Conservation (phyloP, 1,140 invertebrate genomes). For the Plodia interpunctella region DNA sequence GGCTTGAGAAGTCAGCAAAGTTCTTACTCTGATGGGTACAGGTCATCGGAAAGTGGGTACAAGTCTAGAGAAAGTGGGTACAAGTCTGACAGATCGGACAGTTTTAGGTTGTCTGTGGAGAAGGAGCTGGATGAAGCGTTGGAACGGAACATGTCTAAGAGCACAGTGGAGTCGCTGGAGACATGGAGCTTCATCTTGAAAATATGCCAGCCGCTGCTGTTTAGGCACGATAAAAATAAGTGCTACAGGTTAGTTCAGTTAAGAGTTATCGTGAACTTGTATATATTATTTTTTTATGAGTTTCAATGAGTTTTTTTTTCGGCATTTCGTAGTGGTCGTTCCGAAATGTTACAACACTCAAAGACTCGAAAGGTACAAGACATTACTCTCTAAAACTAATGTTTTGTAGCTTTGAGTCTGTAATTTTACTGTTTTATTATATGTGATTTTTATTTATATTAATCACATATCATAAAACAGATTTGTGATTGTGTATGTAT, state of each 20-base stretch:
- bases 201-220: slow-evolving; percentile 65
- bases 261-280: neutral
- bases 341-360: no score
- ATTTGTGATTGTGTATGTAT: no score
- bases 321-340: no score
- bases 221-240: slow-evolving; percentile 64
- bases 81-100: slow-evolving; percentile 27
- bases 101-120: slow-evolving; percentile 46
- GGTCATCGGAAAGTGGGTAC: slow-evolving; percentile 45
- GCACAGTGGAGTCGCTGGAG: slow-evolving; percentile 54
- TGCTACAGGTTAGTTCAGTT: slow-evolving; percentile 57
- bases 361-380: no score
- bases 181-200: slow-evolving; percentile 67
- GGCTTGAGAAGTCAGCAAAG: slow-evolving; percentile 31
- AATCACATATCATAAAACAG: no score
- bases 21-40: slow-evolving; percentile 44
- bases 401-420: no score
- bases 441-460: no score
- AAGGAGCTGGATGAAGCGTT: slow-evolving; percentile 42
- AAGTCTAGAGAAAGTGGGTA: slow-evolving; percentile 41
- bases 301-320: no score
- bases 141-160: slow-evolving; percentile 37
- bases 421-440: no score
- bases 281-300: no score
- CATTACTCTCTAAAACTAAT: no score